Evolutionary conservation across 2,888 invertebrate genomes (phyloP).

Genomic region (Xestia xanthographa): DNA sequence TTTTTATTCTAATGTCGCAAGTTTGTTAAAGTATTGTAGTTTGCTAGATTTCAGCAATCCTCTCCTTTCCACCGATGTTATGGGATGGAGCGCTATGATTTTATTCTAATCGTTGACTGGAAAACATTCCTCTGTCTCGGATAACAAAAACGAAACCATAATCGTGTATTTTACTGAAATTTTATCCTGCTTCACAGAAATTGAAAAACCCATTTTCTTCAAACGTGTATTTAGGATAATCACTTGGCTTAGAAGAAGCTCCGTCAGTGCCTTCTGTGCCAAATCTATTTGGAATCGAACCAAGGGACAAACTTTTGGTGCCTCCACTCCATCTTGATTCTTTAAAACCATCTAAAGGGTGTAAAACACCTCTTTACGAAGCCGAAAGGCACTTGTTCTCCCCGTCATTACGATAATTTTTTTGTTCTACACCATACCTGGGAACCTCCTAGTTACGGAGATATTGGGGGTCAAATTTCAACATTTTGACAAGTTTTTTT

Average conservation of each 20-base stretch:
- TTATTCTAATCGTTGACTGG: neutral
- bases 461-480: no score
- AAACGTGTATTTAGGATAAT: neutral
- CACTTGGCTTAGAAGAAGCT: slow-evolving; percentile 30
- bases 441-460: no score
- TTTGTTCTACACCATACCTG: no score
- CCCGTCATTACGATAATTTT: no score
- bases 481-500: no score
- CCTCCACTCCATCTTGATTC: neutral
- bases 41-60: neutral
- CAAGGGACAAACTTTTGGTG: neutral
- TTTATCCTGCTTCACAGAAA: neutral
- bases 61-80: neutral
- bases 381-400: no score
- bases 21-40: neutral
- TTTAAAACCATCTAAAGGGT: neutral
- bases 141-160: neutral
- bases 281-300: slow-evolving; percentile 34
- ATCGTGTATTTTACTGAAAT: no score
- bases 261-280: slow-evolving; percentile 11
- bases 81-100: neutral
- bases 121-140: neutral
- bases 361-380: no score
- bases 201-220: slow-evolving; percentile 7
- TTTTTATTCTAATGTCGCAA: neutral